phyloP scores from a whole-genome alignment of 2,888 invertebrate genomes.

The Apamea crenata region DNA sequence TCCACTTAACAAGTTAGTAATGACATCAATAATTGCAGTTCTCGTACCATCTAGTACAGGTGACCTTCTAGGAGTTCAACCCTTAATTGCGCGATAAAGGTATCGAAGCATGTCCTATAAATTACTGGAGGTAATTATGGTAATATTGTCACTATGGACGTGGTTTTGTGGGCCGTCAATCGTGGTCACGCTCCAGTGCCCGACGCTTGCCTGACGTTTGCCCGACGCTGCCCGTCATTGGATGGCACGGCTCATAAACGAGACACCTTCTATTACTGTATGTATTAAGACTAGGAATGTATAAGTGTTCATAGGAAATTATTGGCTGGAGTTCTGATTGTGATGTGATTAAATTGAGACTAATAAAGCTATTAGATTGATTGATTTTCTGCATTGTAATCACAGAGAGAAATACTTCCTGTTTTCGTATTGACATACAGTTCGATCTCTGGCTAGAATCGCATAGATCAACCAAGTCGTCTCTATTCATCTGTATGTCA shows the following conservation, averaged over 20 bases:
- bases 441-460: slow-evolving; percentile 10
- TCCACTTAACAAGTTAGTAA: slow-evolving; percentile 60
- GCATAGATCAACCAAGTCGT: slow-evolving; percentile 12
- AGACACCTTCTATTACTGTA: slow-evolving; percentile 74
- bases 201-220: slow-evolving; percentile 47
- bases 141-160: slow-evolving; percentile 64
- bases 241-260: slow-evolving; percentile 75
- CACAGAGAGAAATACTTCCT: neutral
- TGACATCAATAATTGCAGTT: slow-evolving; percentile 62
- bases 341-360: slow-evolving; percentile 6
- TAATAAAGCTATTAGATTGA: slow-evolving; percentile 35
- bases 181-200: slow-evolving; percentile 67
- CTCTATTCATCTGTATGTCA: slow-evolving; percentile 14
- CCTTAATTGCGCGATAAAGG: slow-evolving; percentile 61
- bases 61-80: slow-evolving; percentile 60
- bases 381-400: slow-evolving; percentile 17
- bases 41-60: slow-evolving; percentile 24
- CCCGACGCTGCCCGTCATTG: slow-evolving; percentile 62
- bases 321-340: slow-evolving; percentile 37
- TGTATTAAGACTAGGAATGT: slow-evolving; percentile 67
- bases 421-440: neutral
- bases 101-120: slow-evolving; percentile 63
- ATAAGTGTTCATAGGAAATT: slow-evolving; percentile 45
- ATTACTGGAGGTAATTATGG: slow-evolving; percentile 64
- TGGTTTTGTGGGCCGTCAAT: slow-evolving; percentile 67